Evolutionary conservation across 2,797 vertebrate species (phyloP), one percentile per base, ranked within the genome.

Genomic region (Sus cebifrons): DNA sequence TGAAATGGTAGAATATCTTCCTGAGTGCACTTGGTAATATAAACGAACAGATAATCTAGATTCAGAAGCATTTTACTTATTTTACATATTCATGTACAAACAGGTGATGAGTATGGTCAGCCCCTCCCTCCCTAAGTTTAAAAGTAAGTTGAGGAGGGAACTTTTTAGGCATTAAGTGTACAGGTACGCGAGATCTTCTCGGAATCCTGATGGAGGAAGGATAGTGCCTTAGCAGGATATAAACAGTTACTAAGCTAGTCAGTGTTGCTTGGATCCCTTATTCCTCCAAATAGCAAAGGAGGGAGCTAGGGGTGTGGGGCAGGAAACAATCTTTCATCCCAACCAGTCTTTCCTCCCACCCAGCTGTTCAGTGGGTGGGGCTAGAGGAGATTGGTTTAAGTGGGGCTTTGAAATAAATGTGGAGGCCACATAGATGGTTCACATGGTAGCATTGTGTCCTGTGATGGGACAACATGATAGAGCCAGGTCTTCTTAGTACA

Each of bases 331-430:
- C 44, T 49, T 49, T 49, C 44, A 49, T 49, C 44, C 44, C 44
- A 49, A 9, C 44, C 94, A 29, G 0, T 56, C 91, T 88, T 87
- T 79, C 92, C 60, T 95, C 84, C 88, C 78, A 75, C 89, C 64
- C 95, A 96, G 88, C 96, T 96, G 93, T 88, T 88, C 36, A 20
- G 75, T 60, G 95, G 96, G 36, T 71, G 93, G 81, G 44, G 89
- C 86, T 44, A 23, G 83, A 58, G 84, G 73, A 77, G 56, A 44
- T 54, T 25, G 21, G 16, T 5, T 85, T 82, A 86, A 88, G 79
- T 27, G 77, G 62, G 29, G 25, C 85, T 71, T 0, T 88, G 68
- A 82, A 92, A 68, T 67, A 86, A 84, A 23, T 65, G 49, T 93
- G 73, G 54, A 84, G 18, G 56, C 65, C 25, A 11, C 58, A 0